A percentile compares a stretch with the other conserved stretches of the same genome.
Conservation (phyloP, 2,113 vertebrate genomes). For the Etheostoma spectabile region DNA sequence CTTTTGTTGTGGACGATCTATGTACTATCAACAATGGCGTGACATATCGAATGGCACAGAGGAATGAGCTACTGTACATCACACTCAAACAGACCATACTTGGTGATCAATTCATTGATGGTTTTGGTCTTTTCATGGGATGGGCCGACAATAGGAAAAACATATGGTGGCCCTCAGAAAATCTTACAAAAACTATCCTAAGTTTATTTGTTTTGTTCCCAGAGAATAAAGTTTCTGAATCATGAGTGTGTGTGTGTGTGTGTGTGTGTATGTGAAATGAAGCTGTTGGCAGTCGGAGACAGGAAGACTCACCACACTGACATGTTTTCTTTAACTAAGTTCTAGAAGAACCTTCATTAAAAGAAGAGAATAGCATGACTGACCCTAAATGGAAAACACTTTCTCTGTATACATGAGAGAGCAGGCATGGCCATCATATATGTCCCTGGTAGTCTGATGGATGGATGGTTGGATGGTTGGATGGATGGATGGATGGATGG, state of each 20-base stretch:
- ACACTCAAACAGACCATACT: not conserved
- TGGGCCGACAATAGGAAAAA: not conserved
- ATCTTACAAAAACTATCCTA: not conserved
- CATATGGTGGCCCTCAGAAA: not conserved
- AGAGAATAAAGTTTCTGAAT: not conserved
- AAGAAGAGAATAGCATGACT: not conserved
- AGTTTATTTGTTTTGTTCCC: not conserved
- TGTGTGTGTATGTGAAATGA: not conserved
- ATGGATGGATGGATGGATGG: not conserved
- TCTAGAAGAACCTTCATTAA: slow-evolving; percentile 11
- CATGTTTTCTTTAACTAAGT: not conserved
- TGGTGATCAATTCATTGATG: not conserved
- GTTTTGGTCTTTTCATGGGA: not conserved
- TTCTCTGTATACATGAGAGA: not conserved
- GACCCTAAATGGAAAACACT: slow-evolving; percentile 1
- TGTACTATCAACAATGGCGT: not conserved
- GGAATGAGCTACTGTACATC: not conserved
- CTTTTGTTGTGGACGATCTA: too few species aligned
- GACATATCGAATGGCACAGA: not conserved
- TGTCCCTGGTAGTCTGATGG: not conserved
- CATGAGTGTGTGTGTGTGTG: not conserved
- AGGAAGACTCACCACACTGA: not conserved
- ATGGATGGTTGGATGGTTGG: too few species aligned
- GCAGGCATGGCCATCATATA: not conserved
- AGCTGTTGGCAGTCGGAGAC: not conserved